Evolutionary conservation across 2,888 invertebrate genomes (phyloP).

Genomic region (Parelbella ahira): DNA sequence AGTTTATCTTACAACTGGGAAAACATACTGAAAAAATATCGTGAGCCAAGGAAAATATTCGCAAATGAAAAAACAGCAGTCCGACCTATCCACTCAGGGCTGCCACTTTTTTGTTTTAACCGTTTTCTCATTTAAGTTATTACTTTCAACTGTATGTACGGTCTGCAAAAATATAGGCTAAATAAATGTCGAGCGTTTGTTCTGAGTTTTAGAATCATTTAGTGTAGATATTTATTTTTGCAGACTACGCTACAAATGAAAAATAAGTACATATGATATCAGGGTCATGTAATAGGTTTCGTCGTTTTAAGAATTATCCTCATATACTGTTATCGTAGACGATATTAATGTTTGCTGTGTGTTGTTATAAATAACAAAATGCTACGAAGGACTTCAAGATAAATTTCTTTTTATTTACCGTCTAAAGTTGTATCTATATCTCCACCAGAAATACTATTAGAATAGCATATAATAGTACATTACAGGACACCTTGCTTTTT

Average conservation of each 20-base stretch:
- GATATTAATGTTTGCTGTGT: too few relatives aligned
- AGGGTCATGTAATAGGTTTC: not conserved
- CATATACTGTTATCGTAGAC: too few relatives aligned
- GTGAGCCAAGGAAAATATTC: conserved; percentile 77
- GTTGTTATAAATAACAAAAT: too few relatives aligned
- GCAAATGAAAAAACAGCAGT: conserved; percentile 79
- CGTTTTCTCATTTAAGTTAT: conserved; percentile 20
- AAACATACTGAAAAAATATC: conserved; percentile 78
- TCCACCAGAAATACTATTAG: too few relatives aligned
- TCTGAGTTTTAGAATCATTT: conserved; percentile 14
- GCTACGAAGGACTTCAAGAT: too few relatives aligned
- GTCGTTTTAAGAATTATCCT: too few relatives aligned
- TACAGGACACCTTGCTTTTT: too few relatives aligned
- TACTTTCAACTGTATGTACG: conserved; percentile 23
- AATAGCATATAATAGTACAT: too few relatives aligned
- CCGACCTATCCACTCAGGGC: conserved; percentile 50
- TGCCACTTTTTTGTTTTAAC: conserved; percentile 35
- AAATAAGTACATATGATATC: not conserved
- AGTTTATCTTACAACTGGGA: conserved; percentile 79
- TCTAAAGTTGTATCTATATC: too few relatives aligned
- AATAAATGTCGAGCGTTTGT: conserved; percentile 17
- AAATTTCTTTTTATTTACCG: too few relatives aligned
- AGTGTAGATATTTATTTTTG: conserved; percentile 6
- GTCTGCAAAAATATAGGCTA: conserved; percentile 13
- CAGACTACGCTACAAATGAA: not conserved